Evolutionary conservation across 2,888 invertebrate genomes (phyloP), one percentile per base, ranked within the genome.

Genomic region (Philonicus albiceps): DNA sequence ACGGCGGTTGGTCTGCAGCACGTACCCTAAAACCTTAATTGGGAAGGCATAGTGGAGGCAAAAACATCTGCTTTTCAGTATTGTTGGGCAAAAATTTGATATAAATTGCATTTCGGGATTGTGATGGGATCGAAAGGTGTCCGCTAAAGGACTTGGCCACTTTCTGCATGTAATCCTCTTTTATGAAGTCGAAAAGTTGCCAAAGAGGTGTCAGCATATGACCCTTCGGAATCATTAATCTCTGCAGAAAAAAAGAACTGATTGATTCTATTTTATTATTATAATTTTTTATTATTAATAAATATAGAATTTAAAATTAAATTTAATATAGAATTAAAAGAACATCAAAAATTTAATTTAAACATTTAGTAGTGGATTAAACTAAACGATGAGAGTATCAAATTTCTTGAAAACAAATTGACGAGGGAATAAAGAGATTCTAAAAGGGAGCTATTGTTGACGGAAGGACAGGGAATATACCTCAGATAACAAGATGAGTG

Each of bases 121-220:
- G 64, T 37, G 37, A 3, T 64, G 27, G 64, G 64, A 64, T 64
- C 7, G 27, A 64, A 64, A 64, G 64, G 64, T 64, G 64, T 22
- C 64, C 27, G 27, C 0, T 64, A 27, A 27, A 19, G 64, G 64
- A 64, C 64, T 64, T 64, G 64, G 64, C 64, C 11, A 53, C 30
- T 80, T 83, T 78, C 37, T 83, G 81, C 81, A 83, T 83, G 81
- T 83, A 83, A 83, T 83, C 81, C 81, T 55, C 55, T 83, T 83
- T 83, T 83, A 83, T 83, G 81, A 83, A 83, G 81, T 83, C 81
- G 81, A 83, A 83, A 83, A 83, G 81, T 83, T 83, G 22, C 31
- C 31, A 19, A 43, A 37, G 64, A 80, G 49, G 30, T 49, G 80
- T 64, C 64, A 64, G 19, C 19, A 11, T 22, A 64, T n/a, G 31